These are phyloP conservation scores for Lepidochrysops patricia DNA, from an alignment of 2,888 invertebrate genomes.

Conservation along the genomic window DNA sequence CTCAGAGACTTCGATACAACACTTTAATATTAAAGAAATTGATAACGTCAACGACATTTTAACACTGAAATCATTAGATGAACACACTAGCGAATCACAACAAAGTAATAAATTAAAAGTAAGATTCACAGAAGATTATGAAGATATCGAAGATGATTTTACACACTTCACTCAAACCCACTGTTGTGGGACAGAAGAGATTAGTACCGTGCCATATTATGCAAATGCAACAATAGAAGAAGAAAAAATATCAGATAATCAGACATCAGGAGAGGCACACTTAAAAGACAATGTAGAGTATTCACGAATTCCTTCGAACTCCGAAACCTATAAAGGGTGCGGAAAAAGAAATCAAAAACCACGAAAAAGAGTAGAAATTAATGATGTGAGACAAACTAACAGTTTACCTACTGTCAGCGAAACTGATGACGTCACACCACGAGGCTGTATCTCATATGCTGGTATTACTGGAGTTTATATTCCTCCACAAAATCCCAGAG, in stretches of 20 bases:
- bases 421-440: not conserved
- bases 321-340: not conserved
- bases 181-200: not conserved
- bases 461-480: not conserved
- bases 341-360: not conserved
- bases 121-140: not conserved
- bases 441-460: not conserved
- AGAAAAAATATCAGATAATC: not conserved
- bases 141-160: not conserved
- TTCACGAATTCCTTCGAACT: not conserved
- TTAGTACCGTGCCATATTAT: too few relatives aligned
- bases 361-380: not conserved
- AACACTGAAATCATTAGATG: not conserved
- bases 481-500: not conserved
- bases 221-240: too few relatives aligned
- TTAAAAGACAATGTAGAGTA: not conserved
- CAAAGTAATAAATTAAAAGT: not conserved
- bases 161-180: too few relatives aligned
- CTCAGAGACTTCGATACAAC: not conserved
- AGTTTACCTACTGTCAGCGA: not conserved
- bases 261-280: not conserved
- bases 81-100: not conserved
- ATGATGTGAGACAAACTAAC: not conserved
- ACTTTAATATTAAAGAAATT: not conserved
- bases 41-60: not conserved